Evolutionary conservation across 23 tunicate species (phyloP), one percentile per base, ranked within the genome.

Genomic region (Ascidia mentula): DNA sequence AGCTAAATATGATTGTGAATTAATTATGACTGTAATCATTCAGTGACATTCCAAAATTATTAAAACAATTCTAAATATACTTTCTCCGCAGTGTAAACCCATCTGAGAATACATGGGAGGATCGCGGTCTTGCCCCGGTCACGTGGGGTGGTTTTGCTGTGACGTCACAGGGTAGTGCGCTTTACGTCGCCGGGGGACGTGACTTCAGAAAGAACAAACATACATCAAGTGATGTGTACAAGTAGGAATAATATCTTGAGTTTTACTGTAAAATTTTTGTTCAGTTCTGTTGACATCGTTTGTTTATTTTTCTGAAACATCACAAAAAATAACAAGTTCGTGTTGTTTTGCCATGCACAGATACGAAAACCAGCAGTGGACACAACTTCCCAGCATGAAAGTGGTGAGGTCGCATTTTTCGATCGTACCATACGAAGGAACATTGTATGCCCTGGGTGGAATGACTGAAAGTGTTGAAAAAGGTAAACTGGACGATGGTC

Each of bases 181-280:
- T 85, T 17, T 85, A 77, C 78, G 78, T 85, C 6, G 89, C 89
- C 22, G 89, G 89, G 5, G 89, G 89, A 6, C 81, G 89, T 70
- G 89, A 85, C 72, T 77, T 38, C 26, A 78, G 35, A 40, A 71
- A 71, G 38, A 85, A 46, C 77, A 77, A 60, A 33, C 82, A 75
- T 9, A 78, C 78, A 6, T 77, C 40, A 77, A 77, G 34, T 69
- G 82, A 69, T 28, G 89, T 85, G 12, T 85, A 77, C 46, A 85
- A 72, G 89, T 85, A 33, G 71, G 59, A 24, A 53, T 20, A 53
- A n/a, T n/a, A n/a, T n/a, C n/a, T n/a, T n/a, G n/a, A n/a, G n/a
- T n/a, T n/a, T n/a, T n/a, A n/a, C n/a, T n/a, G n/a, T n/a, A n/a
- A n/a, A n/a, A n/a, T n/a, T n/a, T n/a, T n/a, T n/a, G n/a, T n/a